These are phyloP conservation scores for Girardinus metallicus DNA, from an alignment of 2,797 vertebrate genomes.

Conservation along the genomic window DNA sequence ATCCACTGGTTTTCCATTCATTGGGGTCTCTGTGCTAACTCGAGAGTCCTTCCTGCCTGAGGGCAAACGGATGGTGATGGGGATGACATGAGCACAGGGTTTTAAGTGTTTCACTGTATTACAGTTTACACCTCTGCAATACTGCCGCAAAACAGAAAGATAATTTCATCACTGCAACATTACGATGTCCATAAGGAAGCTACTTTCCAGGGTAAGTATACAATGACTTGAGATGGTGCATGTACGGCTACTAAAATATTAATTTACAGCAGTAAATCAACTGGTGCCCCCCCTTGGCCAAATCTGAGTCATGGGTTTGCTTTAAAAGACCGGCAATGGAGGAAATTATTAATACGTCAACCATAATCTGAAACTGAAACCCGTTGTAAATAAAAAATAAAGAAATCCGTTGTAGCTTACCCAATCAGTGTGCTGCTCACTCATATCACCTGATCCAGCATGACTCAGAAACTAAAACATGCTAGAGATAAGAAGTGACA, in stretches of 20 bases:
- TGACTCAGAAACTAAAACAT: not conserved
- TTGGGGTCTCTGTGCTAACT: slow-evolving; percentile 66
- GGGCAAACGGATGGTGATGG: slow-evolving; percentile 68
- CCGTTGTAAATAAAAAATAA: not conserved
- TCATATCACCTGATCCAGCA: not conserved
- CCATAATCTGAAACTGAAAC: not conserved
- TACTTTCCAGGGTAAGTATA: not conserved
- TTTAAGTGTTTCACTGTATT: slow-evolving; percentile 65
- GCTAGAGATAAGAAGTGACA: not conserved
- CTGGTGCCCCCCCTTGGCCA: not conserved
- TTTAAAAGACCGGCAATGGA: not conserved
- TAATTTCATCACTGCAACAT: slow-evolving; percentile 71
- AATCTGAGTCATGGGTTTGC: not conserved
- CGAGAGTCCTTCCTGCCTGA: slow-evolving; percentile 71
- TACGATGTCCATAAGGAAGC: slow-evolving; percentile 25
- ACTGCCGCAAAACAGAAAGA: slow-evolving; percentile 66
- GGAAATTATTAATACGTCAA: not conserved
- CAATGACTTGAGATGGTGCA: not conserved
- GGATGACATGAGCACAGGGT: slow-evolving; percentile 56
- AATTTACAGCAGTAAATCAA: not conserved
- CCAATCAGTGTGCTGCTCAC: not conserved
- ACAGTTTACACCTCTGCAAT: slow-evolving; percentile 66
- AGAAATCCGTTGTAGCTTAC: not conserved
- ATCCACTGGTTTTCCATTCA: slow-evolving; percentile 62
- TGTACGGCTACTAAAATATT: not conserved